Percentiles rank a stretch among this genome's conserved stretches.
Conservation (phyloP, 2,113 vertebrate genomes). For the Cebidichthys violaceus region DNA sequence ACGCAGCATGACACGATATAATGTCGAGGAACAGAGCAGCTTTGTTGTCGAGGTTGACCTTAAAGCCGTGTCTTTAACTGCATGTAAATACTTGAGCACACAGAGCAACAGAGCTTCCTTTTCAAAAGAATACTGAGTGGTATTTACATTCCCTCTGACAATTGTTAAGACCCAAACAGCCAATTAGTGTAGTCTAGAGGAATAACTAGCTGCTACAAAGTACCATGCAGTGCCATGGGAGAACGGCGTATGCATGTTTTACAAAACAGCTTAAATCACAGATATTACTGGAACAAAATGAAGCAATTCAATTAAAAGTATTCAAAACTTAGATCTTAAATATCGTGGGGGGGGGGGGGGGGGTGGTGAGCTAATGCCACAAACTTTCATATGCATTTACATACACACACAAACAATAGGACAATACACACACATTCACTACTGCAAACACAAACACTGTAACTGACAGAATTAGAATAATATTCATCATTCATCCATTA, state of each 20-base stretch:
- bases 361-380: background rate
- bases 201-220: constrained; percentile 39
- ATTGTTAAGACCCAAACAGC: constrained; percentile 48
- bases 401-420: background rate
- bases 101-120: constrained; percentile 14
- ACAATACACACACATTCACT: background rate
- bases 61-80: constrained; percentile 6
- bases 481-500: too few relatives aligned
- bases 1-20: background rate
- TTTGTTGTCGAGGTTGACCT: constrained; percentile 30
- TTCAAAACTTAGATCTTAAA: background rate
- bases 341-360: background rate
- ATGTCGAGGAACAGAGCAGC: constrained; percentile 14
- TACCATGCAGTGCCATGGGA: constrained; percentile 42
- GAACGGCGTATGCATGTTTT: background rate
- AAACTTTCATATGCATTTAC: background rate
- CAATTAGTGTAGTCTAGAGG: constrained; percentile 53
- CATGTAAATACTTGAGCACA: constrained; percentile 14
- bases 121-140: constrained; percentile 33
- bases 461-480: too few relatives aligned
- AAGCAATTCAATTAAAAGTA: background rate
- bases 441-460: background rate
- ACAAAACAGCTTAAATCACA: background rate
- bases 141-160: constrained; percentile 63
- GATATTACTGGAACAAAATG: background rate